phyloP scores from a whole-genome alignment of 2,888 invertebrate genomes.

The Microctonus hyperodae region DNA sequence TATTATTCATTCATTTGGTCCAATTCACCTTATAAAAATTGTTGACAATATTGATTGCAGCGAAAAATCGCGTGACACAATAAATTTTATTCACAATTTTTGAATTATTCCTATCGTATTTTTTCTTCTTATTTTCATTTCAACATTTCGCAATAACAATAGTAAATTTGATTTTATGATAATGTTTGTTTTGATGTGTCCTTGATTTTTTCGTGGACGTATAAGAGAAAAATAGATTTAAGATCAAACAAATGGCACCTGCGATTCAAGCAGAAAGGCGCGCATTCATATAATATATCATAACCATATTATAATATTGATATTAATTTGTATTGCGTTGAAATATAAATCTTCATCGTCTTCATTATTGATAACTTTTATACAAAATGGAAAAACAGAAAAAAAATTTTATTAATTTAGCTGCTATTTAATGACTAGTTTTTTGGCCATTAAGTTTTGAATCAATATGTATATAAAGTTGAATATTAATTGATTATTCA shows the following conservation, averaged over 20 bases:
- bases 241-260: conserved; percentile 19
- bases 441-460: conserved; percentile 18
- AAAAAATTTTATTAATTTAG: conserved; percentile 1
- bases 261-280: neutral
- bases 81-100: neutral
- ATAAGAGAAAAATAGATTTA: neutral
- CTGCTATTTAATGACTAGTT: conserved; percentile 29
- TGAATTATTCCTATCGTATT: neutral
- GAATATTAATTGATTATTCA: neutral
- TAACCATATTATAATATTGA: conserved; percentile 6
- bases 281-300: neutral
- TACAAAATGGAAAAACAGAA: neutral
- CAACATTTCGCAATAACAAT: neutral
- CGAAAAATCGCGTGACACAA: neutral
- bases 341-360: neutral
- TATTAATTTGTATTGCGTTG: neutral
- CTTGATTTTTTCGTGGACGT: neutral
- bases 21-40: conserved; percentile 15
- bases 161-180: conserved; percentile 1
- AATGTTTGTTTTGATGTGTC: neutral
- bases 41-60: neutral
- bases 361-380: conserved; percentile 5
- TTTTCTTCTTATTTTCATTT: neutral
- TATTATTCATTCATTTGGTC: conserved; percentile 23
- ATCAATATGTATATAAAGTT: neutral